A percentile compares a stretch with the other conserved stretches of the same genome.
Evolutionary conservation across 2,888 invertebrate genomes (phyloP).

Genomic region (Sphaerophoria rueppellii): DNA sequence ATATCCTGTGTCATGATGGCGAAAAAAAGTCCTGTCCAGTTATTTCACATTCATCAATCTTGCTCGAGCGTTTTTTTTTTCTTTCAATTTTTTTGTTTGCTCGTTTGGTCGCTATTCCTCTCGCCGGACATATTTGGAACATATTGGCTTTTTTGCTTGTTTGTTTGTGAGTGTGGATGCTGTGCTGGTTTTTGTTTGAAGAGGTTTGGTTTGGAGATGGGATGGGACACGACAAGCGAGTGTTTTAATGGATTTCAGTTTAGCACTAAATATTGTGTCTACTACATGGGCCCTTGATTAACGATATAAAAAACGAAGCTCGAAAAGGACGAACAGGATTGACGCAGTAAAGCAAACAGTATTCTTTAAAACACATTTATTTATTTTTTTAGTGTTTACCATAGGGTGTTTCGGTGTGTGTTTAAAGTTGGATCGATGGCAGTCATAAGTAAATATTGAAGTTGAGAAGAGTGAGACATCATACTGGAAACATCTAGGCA

Average conservation of each 20-base stretch:
- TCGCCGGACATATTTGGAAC: conserved; percentile 18
- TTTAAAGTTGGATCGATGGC: background rate
- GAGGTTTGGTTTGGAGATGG: background rate
- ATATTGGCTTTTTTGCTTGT: conserved; percentile 29
- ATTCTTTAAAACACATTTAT: conserved; percentile 17
- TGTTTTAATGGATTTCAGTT: conserved; percentile 57
- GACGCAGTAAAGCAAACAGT: background rate
- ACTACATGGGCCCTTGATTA: conserved; percentile 49
- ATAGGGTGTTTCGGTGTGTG: conserved; percentile 19
- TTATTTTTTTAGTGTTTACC: background rate
- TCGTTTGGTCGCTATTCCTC: background rate
- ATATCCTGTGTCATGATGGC: background rate
- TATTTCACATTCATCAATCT: conserved; percentile 63
- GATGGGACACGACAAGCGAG: conserved; percentile 11
- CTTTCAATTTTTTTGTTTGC: background rate
- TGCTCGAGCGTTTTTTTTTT: conserved; percentile 11
- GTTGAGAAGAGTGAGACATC: too few relatives aligned
- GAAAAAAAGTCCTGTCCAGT: conserved; percentile 29
- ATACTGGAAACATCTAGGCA: too few relatives aligned
- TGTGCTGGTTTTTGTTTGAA: background rate
- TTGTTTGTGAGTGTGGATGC: background rate
- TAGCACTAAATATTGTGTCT: conserved; percentile 57
- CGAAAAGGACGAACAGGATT: background rate
- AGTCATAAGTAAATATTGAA: too few relatives aligned
- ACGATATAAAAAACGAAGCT: conserved; percentile 33